Evolutionary conservation across 2,888 invertebrate genomes (phyloP).

Genomic region (Eupithecia subfuscata): DNA sequence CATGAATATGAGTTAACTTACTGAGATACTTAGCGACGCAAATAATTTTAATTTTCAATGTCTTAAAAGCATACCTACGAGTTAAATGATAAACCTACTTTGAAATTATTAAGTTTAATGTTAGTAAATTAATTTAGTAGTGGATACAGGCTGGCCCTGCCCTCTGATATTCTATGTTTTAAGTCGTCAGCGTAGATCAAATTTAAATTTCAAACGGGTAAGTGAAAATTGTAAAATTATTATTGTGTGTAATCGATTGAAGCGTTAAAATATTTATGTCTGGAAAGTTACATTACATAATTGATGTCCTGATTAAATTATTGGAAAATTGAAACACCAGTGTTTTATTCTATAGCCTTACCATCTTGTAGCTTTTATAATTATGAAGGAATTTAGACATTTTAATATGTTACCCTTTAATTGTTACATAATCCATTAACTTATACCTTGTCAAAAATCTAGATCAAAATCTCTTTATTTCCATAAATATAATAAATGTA

Average conservation of each 20-base stretch:
- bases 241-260: constrained; percentile 72
- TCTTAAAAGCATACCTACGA: not conserved
- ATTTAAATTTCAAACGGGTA: constrained; percentile 52
- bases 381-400: not conserved
- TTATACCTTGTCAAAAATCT: no score
- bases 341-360: constrained; percentile 43
- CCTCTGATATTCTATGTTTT: constrained; percentile 63
- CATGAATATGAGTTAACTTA: no score
- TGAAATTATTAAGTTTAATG: constrained; percentile 33
- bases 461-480: no score
- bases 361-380: not conserved
- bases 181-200: constrained; percentile 31
- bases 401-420: not conserved
- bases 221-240: constrained; percentile 51
- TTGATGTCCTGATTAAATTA: constrained; percentile 83
- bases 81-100: constrained; percentile 1
- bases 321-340: constrained; percentile 56
- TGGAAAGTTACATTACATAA: constrained; percentile 75
- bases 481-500: no score
- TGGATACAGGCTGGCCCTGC: constrained; percentile 77
- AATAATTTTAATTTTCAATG: not conserved
- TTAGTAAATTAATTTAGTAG: constrained; percentile 54
- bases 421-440: no score
- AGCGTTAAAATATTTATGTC: constrained; percentile 81
- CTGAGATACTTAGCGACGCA: not conserved